Base-by-base conservation (phyloP, 2,888 invertebrate species). In the Phoenoteleia sp. region DNA sequence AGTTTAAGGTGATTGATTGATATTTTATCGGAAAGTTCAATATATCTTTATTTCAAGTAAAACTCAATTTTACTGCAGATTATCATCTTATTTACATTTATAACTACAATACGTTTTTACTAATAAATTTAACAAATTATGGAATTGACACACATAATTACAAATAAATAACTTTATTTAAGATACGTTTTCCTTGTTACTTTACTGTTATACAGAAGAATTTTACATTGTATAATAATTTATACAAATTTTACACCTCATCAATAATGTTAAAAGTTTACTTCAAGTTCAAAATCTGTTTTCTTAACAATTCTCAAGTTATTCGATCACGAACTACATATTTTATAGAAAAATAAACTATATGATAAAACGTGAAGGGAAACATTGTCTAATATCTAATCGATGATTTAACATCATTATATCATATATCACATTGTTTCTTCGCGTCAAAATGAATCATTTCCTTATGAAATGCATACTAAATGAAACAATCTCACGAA, bases 261-360 rank as follows among this genome's bases (percentile, higher is more conserved):
- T 60, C 23, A 42, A 42, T 42, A 39, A 11, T 62, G 39, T 42
- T 42, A 42, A 42, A 25, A 25, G 6, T 13, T 42, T 42, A n/a
- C n/a, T 23, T 3, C 15, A 36, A 62, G 9, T 36, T 60, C 6
- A 60, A n/a, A n/a, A 1, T 62, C 39, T 39, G 5, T n/a, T 23
- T 39, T 58, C 0, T 56, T 5, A 17, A 69, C 27, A 49, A 21
- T 23, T 45, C 29, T 56, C 56, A 56, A 15, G 3, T 58, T 71
- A 45, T 45, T 54, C 9, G 29, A 33, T 71, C 15, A 36, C 29
- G 25, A 60, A 52, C 29, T 15, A 15, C 13, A 36, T 49, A 7
- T 69, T 6, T 54, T 54, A 60, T 77, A 77, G 56, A 77, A 77
- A 77, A 77, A 77, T 77, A 77, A 77, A 77, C 64, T 67, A 77